Evolutionary conservation across 2,797 vertebrate genomes (phyloP).

Genomic region (Myotis myotis): DNA sequence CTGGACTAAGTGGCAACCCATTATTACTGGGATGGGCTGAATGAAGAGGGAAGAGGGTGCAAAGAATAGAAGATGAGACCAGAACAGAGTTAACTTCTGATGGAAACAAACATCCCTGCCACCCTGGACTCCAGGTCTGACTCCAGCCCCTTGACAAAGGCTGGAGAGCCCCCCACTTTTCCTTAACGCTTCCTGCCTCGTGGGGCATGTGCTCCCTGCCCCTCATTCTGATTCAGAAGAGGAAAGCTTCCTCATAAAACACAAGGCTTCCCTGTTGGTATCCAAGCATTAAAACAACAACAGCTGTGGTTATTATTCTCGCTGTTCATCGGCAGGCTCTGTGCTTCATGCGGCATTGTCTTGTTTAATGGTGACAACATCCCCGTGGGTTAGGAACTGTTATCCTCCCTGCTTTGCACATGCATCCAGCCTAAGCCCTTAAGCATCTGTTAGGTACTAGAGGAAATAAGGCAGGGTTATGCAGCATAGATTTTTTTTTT

Average conservation of each 20-base stretch:
- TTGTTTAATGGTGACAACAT: not conserved
- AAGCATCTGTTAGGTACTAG: not conserved
- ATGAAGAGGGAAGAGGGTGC: not conserved
- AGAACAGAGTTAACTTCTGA: not conserved
- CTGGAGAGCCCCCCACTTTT: not conserved
- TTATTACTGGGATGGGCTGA: not conserved
- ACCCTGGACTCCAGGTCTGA: not conserved
- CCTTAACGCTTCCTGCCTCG: not conserved
- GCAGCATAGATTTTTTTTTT: not conserved
- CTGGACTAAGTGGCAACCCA: not conserved
- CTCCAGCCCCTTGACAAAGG: not conserved
- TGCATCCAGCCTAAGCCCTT: not conserved
- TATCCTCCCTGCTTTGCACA: not conserved
- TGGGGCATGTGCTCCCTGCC: not conserved
- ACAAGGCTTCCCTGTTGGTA: not conserved
- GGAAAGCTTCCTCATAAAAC: not conserved
- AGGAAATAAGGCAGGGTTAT: not conserved
- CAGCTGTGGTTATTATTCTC: not conserved
- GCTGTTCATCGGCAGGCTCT: not conserved
- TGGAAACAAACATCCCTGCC: not conserved
- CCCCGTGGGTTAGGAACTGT: not conserved
- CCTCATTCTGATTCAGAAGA: not conserved
- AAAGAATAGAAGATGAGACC: not conserved
- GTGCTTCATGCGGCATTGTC: not conserved
- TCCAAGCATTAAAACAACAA: not conserved